Percentiles rank a stretch among this genome's conserved stretches.
Conservation (phyloP, 1,140 invertebrate genomes). For the Pachypsylla venusta region DNA sequence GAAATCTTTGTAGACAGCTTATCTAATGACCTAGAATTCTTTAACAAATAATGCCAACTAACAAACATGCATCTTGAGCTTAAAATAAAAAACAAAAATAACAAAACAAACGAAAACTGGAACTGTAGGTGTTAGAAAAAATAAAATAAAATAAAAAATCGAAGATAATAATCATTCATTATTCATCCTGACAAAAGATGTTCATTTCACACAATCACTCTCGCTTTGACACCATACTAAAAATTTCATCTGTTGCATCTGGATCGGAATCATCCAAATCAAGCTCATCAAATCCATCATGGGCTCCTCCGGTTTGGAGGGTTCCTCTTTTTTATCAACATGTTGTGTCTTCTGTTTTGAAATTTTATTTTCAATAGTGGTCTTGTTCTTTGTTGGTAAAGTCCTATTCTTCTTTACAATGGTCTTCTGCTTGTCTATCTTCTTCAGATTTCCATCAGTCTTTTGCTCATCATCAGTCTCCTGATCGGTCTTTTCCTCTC, state of each 20-base stretch:
- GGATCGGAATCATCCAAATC: background rate
- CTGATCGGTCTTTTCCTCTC: background rate
- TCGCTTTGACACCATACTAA: background rate
- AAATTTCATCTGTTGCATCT: background rate
- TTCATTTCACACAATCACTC: background rate
- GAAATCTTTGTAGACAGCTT: too few species aligned
- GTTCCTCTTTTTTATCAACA: background rate
- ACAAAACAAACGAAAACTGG: background rate
- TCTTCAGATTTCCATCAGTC: background rate
- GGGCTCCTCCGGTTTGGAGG: background rate
- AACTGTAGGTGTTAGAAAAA: background rate
- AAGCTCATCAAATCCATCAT: conserved; percentile 5
- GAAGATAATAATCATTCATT: background rate
- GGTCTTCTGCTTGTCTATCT: background rate
- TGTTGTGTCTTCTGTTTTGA: background rate
- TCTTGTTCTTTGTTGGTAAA: background rate
- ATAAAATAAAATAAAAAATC: background rate
- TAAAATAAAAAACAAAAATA: background rate
- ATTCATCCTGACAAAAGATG: background rate
- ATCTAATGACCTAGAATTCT: too few species aligned
- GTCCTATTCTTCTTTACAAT: background rate
- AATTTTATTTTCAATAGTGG: background rate
- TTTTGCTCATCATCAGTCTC: background rate
- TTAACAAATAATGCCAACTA: too few species aligned
- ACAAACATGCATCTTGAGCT: background rate